Percentiles rank a stretch among this genome's conserved stretches.
Conservation (phyloP, 2,113 vertebrate species). For the Myotis lucifugus region DNA sequence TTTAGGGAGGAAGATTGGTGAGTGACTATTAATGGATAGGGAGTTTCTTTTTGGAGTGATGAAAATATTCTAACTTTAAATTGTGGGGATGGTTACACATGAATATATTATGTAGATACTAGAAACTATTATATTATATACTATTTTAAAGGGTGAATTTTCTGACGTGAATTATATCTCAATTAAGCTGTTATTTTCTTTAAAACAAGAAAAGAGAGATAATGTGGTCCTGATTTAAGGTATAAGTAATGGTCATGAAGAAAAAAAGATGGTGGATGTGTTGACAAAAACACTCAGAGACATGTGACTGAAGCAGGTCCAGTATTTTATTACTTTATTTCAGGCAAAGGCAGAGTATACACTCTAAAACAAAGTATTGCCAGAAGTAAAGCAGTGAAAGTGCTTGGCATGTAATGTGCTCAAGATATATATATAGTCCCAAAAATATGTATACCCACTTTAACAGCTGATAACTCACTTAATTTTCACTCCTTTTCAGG, state of each 20-base stretch:
- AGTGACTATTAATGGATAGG: neutral
- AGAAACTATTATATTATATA: neutral
- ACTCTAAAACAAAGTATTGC: neutral
- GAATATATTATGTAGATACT: neutral
- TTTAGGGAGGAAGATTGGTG: neutral
- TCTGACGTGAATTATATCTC: neutral
- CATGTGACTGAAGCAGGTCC: neutral
- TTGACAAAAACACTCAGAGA: neutral
- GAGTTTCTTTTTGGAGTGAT: neutral
- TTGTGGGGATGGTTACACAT: neutral
- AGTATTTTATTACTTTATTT: neutral
- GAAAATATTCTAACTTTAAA: slow-evolving; percentile 25
- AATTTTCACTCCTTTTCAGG: too few species aligned
- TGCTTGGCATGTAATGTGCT: neutral
- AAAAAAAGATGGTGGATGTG: neutral
- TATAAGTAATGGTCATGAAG: neutral
- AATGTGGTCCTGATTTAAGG: neutral
- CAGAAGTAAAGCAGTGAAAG: neutral
- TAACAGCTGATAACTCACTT: too few species aligned
- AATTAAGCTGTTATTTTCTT: neutral
- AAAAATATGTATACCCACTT: too few species aligned
- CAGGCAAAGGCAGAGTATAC: neutral
- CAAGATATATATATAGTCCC: neutral
- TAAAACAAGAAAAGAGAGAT: neutral
- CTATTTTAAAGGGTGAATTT: neutral